Conservation (phyloP, 2,113 vertebrate species). For the Cyphomyrus discorhynchus region DNA sequence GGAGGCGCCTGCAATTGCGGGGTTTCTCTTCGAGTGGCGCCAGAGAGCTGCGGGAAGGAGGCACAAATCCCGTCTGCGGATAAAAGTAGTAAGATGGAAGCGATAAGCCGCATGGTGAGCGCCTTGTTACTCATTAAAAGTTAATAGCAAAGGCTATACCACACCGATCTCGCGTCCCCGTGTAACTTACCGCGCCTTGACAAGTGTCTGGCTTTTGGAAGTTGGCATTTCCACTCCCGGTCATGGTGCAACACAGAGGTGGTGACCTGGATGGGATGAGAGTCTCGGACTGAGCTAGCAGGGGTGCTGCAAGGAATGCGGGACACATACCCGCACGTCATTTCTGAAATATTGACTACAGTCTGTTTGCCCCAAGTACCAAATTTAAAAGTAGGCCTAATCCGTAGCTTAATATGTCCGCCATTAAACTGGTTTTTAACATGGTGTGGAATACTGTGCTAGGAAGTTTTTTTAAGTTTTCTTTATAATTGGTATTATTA, state of each 20-base stretch:
- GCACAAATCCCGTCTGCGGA: constrained; percentile 40
- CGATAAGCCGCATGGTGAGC: constrained; percentile 30
- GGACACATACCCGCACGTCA: background rate
- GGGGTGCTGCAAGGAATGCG: background rate
- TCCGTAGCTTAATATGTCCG: background rate
- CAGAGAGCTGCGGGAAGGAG: constrained; percentile 68
- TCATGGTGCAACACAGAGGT: constrained; percentile 12
- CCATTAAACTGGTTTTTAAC: background rate
- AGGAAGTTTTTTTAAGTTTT: background rate
- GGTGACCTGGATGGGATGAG: background rate
- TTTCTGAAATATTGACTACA: background rate
- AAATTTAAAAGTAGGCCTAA: background rate
- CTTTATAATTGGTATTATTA: background rate
- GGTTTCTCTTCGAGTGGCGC: constrained; percentile 79
- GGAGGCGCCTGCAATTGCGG: constrained; percentile 58
- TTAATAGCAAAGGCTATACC: constrained; percentile 17
- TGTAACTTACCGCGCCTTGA: constrained; percentile 5
- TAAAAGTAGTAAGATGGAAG: constrained; percentile 43
- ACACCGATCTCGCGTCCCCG: background rate
- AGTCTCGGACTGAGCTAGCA: background rate
- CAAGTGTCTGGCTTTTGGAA: constrained; percentile 7
- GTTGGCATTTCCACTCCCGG: constrained; percentile 1
- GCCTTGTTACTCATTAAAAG: constrained; percentile 25
- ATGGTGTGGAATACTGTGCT: background rate
- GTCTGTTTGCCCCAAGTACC: background rate